Evolutionary conservation across 2,888 invertebrate genomes (phyloP), one percentile per base, ranked within the genome.

Genomic region (Crocallis elinguaria): DNA sequence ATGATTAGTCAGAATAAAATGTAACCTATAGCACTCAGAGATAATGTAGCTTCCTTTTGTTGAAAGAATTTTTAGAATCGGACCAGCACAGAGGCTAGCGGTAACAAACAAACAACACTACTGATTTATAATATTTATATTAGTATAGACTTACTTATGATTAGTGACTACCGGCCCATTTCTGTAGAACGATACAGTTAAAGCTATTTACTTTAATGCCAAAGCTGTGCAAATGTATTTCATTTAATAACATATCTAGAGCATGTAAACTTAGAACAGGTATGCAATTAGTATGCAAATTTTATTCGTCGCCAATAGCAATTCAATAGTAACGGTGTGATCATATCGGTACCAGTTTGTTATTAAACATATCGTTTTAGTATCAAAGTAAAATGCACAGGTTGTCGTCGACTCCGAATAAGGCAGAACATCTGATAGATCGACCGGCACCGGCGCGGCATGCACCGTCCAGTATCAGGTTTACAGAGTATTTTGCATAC

Each of bases 331-430:
- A 67, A 68, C 65, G 66, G 67, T 52, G 60, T 71, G 72, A 76
- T 77, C 60, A 65, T 63, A 66, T 71, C 56, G 62, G 65, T 70
- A 73, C 76, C 52, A 62, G 78, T 77, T 79, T 72, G 35, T 55
- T 58, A 62, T 55, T 58, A 58, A 61, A 53, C 45, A 45, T 59
- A 77, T 73, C 71, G 70, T 71, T 71, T 71, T 72, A 71, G 69
- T 62, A 57, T 62, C 59, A 49, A 58, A 67, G 65, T 67, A 73
- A 70, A 73, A 71, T 74, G 62, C 52, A 60, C 66, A 67, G 69
- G 70, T 77, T 72, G 76, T 73, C 68, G 70, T 67, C 75, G 67
- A 73, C 76, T 73, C 79, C 76, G 64, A 72, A 82, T 82, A 84
- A 67, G 82, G 81, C 52, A 70, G 64, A 58, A 41, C 45, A 71